phyloP scores from a whole-genome alignment of 2,888 invertebrate genomes.

The Drosophila mulleri region DNA sequence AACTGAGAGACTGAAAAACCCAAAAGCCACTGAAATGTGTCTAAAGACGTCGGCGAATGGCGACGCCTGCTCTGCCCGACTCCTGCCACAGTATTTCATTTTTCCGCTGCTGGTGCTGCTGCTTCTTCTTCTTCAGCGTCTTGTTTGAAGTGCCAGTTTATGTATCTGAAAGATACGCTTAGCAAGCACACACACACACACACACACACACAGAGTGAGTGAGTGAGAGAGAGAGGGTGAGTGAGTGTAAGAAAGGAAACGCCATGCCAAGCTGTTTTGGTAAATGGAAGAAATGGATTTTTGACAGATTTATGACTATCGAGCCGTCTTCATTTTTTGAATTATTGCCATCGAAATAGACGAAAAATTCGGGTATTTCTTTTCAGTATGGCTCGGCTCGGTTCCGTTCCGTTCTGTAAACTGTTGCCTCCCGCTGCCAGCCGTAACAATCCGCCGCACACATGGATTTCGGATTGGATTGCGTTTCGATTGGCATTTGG shows the following conservation, averaged over 20 bases:
- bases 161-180: conserved; percentile 82
- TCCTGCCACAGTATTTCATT: conserved; percentile 69
- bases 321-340: conserved; percentile 85
- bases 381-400: conserved; percentile 37
- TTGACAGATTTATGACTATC: conserved; percentile 85
- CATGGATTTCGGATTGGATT: conserved; percentile 53
- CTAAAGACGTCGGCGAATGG: conserved; percentile 61
- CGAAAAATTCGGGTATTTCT: conserved; percentile 76
- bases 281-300: conserved; percentile 85
- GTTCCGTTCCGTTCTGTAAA: conserved; percentile 43
- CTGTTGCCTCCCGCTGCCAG: conserved; percentile 47
- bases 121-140: not conserved
- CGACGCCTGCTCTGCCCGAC: conserved; percentile 52
- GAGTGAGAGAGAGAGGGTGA: conserved; percentile 15
- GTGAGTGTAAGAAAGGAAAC: conserved; percentile 67
- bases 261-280: conserved; percentile 73
- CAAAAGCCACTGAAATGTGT: conserved; percentile 72
- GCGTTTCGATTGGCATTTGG: conserved; percentile 20
- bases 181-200: conserved; percentile 62
- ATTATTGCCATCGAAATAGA: conserved; percentile 85
- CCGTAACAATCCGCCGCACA: conserved; percentile 35
- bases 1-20: conserved; percentile 57
- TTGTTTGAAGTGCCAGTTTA: conserved; percentile 75
- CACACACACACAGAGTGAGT: conserved; percentile 19
- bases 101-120: conserved; percentile 22